These are phyloP conservation scores for Triplophysa rosa DNA, from an alignment of 2,113 vertebrate species.

Conservation along the genomic window DNA sequence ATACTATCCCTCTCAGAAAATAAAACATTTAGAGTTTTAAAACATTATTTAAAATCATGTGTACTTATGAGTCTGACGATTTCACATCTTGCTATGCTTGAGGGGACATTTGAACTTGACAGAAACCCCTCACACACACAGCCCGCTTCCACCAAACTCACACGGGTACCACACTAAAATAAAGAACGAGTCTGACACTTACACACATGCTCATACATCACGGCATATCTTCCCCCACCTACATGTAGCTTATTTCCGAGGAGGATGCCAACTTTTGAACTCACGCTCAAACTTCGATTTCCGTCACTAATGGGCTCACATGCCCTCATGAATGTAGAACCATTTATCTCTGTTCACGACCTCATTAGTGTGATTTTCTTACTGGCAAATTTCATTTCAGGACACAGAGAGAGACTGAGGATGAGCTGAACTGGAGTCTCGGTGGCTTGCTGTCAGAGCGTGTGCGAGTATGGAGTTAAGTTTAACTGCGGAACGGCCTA, in stretches of 20 bases:
- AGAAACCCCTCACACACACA: neutral
- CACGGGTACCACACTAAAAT: neutral
- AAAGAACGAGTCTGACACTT: constrained; percentile 3
- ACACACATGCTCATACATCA: neutral
- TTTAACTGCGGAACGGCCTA: neutral
- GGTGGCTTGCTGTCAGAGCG: neutral
- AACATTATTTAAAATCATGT: too few relatives aligned
- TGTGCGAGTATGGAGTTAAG: constrained; percentile 4
- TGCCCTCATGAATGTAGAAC: constrained; percentile 12
- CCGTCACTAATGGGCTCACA: constrained; percentile 26
- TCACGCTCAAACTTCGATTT: neutral
- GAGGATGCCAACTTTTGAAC: constrained; percentile 21
- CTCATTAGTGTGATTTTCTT: constrained; percentile 1
- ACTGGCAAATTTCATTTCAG: neutral
- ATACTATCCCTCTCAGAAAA: too few relatives aligned
- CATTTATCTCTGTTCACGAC: constrained; percentile 17
- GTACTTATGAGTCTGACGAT: too few relatives aligned
- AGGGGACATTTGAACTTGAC: too few relatives aligned
- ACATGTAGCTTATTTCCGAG: neutral
- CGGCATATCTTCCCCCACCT: neutral
- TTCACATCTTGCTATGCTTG: too few relatives aligned
- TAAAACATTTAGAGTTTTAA: too few relatives aligned
- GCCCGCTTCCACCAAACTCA: too few relatives aligned
- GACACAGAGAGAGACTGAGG: neutral
- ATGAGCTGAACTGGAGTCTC: neutral